These are phyloP conservation scores for Nannoperca obscura DNA, from an alignment of 2,797 vertebrate species.

Conservation along the genomic window DNA sequence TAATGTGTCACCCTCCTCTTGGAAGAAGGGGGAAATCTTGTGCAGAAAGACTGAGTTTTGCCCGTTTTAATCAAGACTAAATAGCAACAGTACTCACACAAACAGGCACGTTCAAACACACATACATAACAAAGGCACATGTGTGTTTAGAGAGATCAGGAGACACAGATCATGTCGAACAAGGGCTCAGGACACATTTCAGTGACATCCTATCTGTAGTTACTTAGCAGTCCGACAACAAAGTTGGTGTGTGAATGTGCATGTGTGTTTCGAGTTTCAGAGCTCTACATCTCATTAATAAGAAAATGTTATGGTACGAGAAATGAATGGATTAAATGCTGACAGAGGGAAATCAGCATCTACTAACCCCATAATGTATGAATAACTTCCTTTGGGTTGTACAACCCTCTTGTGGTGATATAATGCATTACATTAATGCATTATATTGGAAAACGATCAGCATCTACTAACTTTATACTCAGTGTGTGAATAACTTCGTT, in stretches of 20 bases:
- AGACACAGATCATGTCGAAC: slow-evolving; percentile 58
- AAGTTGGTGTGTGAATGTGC: background rate
- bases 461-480: background rate
- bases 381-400: slow-evolving; percentile 29
- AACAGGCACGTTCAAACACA: background rate
- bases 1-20: slow-evolving; percentile 22
- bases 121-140: background rate
- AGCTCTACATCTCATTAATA: slow-evolving; percentile 20
- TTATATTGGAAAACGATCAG: background rate
- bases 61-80: background rate
- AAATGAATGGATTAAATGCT: slow-evolving; percentile 2
- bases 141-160: slow-evolving; percentile 38
- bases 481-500: slow-evolving; percentile 5
- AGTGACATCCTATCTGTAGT: slow-evolving; percentile 63
- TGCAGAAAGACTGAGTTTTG: background rate
- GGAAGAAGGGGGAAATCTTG: background rate
- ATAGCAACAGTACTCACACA: background rate
- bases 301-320: background rate
- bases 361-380: background rate
- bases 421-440: slow-evolving; percentile 34
- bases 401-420: slow-evolving; percentile 66
- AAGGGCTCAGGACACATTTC: slow-evolving; percentile 56
- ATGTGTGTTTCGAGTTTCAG: slow-evolving; percentile 8
- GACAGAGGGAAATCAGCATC: background rate
- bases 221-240: slow-evolving; percentile 42